These are phyloP conservation scores for Arenaria interpres DNA, from an alignment of 2,113 vertebrate species.

Conservation along the genomic window DNA sequence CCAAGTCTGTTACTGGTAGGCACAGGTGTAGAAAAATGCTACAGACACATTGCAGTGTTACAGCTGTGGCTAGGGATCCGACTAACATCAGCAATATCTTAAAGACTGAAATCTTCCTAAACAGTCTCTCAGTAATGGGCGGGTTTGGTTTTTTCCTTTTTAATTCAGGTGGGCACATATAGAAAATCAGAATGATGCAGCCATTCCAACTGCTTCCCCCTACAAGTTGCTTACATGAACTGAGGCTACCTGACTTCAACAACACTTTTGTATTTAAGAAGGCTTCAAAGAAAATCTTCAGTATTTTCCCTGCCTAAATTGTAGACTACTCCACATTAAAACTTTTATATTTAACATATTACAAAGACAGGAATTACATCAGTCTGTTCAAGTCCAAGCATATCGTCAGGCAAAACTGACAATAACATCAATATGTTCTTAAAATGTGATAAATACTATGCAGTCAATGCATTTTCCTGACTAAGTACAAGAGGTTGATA, in stretches of 20 bases:
- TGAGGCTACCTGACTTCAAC: neutral
- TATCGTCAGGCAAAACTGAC: neutral
- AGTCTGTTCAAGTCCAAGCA: neutral
- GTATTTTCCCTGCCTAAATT: neutral
- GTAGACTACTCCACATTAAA: neutral
- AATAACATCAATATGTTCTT: neutral
- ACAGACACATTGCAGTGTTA: neutral
- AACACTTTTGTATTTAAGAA: neutral
- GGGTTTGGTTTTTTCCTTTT: neutral
- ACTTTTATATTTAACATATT: neutral
- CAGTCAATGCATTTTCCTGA: neutral
- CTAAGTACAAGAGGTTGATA: neutral
- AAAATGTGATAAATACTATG: neutral
- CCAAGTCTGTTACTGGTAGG: neutral
- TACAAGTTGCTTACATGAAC: neutral
- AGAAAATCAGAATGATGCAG: neutral
- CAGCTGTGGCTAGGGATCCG: neutral
- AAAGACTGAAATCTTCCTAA: neutral
- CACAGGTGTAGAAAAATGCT: neutral
- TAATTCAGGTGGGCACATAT: neutral
- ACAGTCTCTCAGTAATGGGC: neutral
- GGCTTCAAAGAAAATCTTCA: neutral
- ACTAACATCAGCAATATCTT: neutral
- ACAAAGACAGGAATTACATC: neutral
- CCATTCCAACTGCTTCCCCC: neutral